A percentile compares a stretch with the other conserved stretches of the same genome.
These are phyloP conservation scores for Nycticebus coucang DNA, from an alignment of 2,113 vertebrate species.

Conservation along the genomic window DNA sequence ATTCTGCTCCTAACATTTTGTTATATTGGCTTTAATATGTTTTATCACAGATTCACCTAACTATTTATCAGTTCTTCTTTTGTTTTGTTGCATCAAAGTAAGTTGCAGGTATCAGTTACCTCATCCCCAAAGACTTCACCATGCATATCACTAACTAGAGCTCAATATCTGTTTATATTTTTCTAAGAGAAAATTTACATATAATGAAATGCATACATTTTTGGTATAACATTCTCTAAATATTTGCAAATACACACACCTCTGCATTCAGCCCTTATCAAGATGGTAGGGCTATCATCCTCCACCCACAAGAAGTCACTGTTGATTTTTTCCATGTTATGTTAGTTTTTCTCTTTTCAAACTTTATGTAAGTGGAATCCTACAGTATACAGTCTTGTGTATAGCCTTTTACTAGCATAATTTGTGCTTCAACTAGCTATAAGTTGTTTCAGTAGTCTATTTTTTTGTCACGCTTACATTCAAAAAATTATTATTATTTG, in stretches of 20 bases:
- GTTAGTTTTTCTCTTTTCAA: background rate
- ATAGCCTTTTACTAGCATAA: background rate
- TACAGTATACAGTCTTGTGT: rapidly evolving
- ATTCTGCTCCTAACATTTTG: background rate
- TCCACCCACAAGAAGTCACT: background rate
- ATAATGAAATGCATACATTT: background rate
- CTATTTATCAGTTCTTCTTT: background rate
- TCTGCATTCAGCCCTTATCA: background rate
- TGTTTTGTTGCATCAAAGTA: too few species aligned
- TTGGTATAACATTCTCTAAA: background rate
- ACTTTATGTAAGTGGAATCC: background rate
- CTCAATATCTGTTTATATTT: background rate
- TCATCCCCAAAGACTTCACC: background rate
- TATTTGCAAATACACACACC: background rate
- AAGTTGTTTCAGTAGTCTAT: background rate
- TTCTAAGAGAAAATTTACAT: conserved; percentile 30
- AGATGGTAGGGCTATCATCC: background rate
- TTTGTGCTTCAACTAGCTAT: background rate
- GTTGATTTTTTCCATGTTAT: background rate
- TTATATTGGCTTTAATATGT: background rate
- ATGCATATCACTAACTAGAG: background rate
- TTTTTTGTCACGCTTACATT: background rate
- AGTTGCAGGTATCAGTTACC: background rate
- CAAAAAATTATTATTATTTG: background rate
- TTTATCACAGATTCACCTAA: background rate